These are phyloP conservation scores for Beaufortia kweichowensis DNA, from an alignment of 2,113 vertebrate genomes.

Conservation along the genomic window DNA sequence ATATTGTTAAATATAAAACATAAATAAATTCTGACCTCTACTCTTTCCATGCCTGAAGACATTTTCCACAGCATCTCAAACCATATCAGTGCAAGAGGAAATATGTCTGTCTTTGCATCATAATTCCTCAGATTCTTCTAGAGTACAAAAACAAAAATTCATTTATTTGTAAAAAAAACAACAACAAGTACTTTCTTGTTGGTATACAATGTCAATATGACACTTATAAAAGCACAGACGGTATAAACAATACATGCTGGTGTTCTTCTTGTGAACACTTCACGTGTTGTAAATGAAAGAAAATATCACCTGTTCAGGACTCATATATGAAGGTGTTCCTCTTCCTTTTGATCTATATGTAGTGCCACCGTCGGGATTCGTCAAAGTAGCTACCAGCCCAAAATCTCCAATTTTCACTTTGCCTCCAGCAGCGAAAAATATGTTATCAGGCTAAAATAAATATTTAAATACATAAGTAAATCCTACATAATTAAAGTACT, in stretches of 20 bases:
- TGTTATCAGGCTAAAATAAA: conserved; percentile 74
- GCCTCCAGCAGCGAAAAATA: conserved; percentile 68
- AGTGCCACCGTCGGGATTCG: not conserved
- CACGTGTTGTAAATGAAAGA: too few species aligned
- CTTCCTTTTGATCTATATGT: conserved; percentile 47
- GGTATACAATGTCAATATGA: too few species aligned
- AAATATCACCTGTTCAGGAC: conserved; percentile 56
- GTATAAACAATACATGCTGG: too few species aligned
- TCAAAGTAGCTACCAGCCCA: conserved; percentile 69
- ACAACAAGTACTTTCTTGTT: too few species aligned
- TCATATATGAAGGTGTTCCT: conserved; percentile 49
- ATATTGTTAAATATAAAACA: too few species aligned
- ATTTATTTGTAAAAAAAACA: too few species aligned
- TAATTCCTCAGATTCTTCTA: conserved; percentile 47
- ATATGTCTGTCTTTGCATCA: conserved; percentile 77
- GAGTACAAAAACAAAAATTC: conserved; percentile 11
- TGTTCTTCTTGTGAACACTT: too few species aligned
- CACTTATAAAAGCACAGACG: too few species aligned
- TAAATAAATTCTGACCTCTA: not conserved
- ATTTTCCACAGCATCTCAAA: conserved; percentile 68
- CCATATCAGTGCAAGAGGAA: conserved; percentile 74
- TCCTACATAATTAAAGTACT: too few species aligned
- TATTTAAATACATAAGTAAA: not conserved
- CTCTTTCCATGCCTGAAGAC: conserved; percentile 34
- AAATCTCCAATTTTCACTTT: conserved; percentile 82